A percentile compares a stretch with the other conserved stretches of the same genome.
phyloP scores from a whole-genome alignment of 1,140 invertebrate genomes.

The Uloborus diversus region DNA sequence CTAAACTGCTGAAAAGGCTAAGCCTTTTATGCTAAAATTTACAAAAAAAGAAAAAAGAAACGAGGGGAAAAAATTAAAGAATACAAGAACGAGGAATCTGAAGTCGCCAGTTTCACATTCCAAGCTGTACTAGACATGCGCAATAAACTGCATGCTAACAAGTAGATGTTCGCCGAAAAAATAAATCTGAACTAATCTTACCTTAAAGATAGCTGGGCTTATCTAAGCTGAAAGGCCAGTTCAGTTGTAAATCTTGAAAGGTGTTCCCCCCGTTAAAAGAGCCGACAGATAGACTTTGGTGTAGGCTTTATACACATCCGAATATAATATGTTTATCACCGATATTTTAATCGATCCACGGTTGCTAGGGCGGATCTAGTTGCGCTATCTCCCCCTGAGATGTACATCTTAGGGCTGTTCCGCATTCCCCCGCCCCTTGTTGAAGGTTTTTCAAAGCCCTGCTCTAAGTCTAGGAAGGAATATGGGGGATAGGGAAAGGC shows the following conservation, averaged over 20 bases:
- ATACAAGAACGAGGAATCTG: not conserved
- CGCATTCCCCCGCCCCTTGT: constrained; percentile 6
- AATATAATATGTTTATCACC: constrained; percentile 52
- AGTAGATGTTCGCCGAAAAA: constrained; percentile 27
- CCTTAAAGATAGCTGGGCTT: constrained; percentile 30
- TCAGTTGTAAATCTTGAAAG: constrained; percentile 24
- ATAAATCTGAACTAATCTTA: constrained; percentile 48
- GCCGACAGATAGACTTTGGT: not conserved
- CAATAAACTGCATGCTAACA: not conserved
- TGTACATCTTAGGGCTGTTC: constrained; percentile 51
- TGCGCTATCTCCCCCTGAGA: constrained; percentile 23
- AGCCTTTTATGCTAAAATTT: too few relatives aligned
- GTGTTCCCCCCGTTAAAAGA: not conserved
- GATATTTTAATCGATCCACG: constrained; percentile 42
- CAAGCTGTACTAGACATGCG: constrained; percentile 19
- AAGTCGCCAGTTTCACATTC: not conserved
- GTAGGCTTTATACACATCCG: not conserved
- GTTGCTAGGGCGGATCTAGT: not conserved
- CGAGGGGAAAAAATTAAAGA: not conserved
- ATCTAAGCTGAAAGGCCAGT: not conserved
- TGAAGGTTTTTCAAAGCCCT: not conserved
- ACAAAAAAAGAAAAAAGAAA: not conserved
- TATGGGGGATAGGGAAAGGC: not conserved
- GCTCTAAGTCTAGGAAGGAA: not conserved
- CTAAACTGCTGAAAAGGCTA: too few relatives aligned